These are phyloP conservation scores for Acheta domesticus DNA, from an alignment of 2,888 invertebrate genomes.

Conservation along the genomic window DNA sequence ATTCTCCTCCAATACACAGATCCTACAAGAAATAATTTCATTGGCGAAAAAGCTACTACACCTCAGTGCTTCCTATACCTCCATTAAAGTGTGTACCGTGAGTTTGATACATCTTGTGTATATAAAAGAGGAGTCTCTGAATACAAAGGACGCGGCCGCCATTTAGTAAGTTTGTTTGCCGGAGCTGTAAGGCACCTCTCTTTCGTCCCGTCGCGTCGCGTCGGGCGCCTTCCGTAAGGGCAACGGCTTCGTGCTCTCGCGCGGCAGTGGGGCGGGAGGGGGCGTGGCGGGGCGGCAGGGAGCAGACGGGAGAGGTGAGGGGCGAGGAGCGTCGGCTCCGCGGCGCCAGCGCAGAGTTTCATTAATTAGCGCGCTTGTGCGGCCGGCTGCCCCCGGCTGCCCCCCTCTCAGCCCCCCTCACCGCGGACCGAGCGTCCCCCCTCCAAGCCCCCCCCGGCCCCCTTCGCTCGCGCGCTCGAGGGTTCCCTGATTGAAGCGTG, in stretches of 20 bases:
- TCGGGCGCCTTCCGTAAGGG: background rate
- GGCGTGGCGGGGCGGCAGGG: background rate
- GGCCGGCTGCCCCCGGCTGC: constrained; percentile 8
- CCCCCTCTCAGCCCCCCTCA: background rate
- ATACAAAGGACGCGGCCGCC: background rate
- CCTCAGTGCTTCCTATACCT: too few relatives aligned
- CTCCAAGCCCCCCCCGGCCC: background rate
- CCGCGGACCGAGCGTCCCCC: background rate
- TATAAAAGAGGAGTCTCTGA: background rate
- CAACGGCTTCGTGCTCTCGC: background rate
- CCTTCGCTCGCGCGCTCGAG: background rate
- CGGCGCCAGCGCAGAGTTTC: background rate
- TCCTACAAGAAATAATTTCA: too few relatives aligned
- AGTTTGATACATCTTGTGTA: too few relatives aligned
- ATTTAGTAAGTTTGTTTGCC: constrained; percentile 18
- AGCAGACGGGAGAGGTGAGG: background rate
- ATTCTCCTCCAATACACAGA: too few relatives aligned
- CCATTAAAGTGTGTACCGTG: too few relatives aligned
- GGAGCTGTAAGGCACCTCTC: background rate
- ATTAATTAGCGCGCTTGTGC: constrained; percentile 18
- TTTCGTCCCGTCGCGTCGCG: background rate
- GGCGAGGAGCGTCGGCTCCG: background rate
- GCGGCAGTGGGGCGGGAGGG: background rate
- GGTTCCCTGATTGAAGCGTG: constrained; percentile 18
- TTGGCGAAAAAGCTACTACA: too few relatives aligned